phyloP scores from a whole-genome alignment of 1,140 invertebrate genomes.

The Oncopodura yosiiana region DNA sequence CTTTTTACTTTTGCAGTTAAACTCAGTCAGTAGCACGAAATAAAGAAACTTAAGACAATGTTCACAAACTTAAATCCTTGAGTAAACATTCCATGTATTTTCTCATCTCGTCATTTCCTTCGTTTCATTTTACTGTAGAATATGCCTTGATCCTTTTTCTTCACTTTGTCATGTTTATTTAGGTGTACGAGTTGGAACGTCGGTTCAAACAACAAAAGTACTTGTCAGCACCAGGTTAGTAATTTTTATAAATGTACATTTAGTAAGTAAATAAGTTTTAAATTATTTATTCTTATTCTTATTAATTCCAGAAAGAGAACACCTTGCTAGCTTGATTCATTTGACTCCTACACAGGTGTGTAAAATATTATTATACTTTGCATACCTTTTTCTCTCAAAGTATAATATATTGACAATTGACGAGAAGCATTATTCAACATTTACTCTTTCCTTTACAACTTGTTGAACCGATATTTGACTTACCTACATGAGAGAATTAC shows the following conservation, averaged over 20 bases:
- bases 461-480: conserved; percentile 5
- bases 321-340: conserved; percentile 51
- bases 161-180: conserved; percentile 36
- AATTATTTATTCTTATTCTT: no score
- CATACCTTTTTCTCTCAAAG: neutral
- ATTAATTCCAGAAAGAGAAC: conserved; percentile 58
- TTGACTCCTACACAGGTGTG: conserved; percentile 53
- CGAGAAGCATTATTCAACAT: neutral
- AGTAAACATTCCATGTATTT: neutral
- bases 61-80: no score
- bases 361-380: conserved; percentile 25
- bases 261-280: no score
- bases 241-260: no score
- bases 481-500: no score
- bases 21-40: no score
- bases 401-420: neutral
- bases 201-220: conserved; percentile 76
- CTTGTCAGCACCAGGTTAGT: no score
- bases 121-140: no score
- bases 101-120: no score
- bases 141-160: no score
- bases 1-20: no score
- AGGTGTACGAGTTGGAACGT: conserved; percentile 95
- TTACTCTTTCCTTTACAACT: neutral
- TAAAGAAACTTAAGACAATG: no score